Evolutionary conservation across 2,888 invertebrate species (phyloP).

Genomic region (Metallyticus violacea): DNA sequence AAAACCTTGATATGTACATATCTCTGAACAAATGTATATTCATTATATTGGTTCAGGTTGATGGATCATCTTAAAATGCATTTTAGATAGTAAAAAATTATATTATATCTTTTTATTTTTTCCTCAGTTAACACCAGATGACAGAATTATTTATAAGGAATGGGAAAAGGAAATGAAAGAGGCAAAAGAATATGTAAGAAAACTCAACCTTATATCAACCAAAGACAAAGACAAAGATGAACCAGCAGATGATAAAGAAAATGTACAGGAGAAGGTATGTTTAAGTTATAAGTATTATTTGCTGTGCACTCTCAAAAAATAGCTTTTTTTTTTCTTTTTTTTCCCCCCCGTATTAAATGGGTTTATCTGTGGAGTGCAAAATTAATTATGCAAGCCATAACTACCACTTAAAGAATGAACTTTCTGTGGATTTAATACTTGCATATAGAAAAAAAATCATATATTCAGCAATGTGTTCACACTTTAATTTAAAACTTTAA

Average conservation of each 20-base stretch:
- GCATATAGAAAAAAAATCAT: background rate
- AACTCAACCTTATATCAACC: conserved; percentile 77
- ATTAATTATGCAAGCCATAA: background rate
- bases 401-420: background rate
- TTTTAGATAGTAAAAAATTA: too few species aligned
- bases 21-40: too few species aligned
- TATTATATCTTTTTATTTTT: too few species aligned
- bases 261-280: conserved; percentile 55
- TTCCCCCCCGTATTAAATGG: background rate
- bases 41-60: too few species aligned
- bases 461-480: background rate
- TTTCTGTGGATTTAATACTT: background rate
- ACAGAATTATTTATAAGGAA: conserved; percentile 73
- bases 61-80: too few species aligned
- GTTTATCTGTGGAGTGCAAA: background rate
- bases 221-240: conserved; percentile 75
- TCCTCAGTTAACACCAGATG: conserved; percentile 76
- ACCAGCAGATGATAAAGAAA: conserved; percentile 65
- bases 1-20: too few species aligned
- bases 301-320: background rate
- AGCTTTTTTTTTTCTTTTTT: background rate
- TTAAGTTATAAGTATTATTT: background rate
- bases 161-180: conserved; percentile 79
- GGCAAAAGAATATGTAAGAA: conserved; percentile 84
- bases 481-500: too few species aligned